phyloP scores from a whole-genome alignment of 2,888 invertebrate species.

The Leucozona laternaria region DNA sequence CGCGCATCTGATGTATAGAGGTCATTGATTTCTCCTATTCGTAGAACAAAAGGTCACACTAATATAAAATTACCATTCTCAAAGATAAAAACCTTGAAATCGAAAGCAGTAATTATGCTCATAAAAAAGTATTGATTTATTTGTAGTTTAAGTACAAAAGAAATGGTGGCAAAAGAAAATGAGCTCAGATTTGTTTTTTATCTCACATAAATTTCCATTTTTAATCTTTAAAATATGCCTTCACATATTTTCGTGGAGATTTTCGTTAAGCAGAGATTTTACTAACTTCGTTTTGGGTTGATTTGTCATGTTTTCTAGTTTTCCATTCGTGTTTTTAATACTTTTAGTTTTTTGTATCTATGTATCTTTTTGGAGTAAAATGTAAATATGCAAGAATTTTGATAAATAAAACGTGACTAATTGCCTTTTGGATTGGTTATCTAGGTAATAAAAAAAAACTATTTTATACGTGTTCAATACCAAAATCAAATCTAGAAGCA shows the following conservation, averaged over 20 bases:
- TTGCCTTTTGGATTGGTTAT: too few species aligned
- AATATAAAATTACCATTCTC: neutral
- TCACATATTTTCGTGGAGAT: neutral
- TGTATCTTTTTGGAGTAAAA: neutral
- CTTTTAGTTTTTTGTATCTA: neutral
- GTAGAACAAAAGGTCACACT: neutral
- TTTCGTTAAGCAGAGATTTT: constrained; percentile 21
- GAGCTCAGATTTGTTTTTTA: neutral
- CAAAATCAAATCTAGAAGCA: too few species aligned
- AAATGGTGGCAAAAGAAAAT: neutral
- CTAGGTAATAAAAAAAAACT: too few species aligned
- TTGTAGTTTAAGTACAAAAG: neutral
- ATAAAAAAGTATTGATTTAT: constrained; percentile 24
- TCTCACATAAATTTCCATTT: neutral
- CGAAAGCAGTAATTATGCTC: neutral
- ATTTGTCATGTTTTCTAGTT: constrained; percentile 15
- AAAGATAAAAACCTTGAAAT: constrained; percentile 24
- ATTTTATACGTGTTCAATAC: too few species aligned
- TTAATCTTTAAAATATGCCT: neutral
- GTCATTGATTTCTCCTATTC: neutral
- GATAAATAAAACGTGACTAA: neutral
- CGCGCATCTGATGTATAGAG: neutral
- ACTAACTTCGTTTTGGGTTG: constrained; percentile 47
- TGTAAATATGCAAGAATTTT: neutral
- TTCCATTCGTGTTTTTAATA: neutral